These are phyloP conservation scores for Odontamblyopus rebecca DNA, from an alignment of 2,797 vertebrate genomes.

Conservation along the genomic window DNA sequence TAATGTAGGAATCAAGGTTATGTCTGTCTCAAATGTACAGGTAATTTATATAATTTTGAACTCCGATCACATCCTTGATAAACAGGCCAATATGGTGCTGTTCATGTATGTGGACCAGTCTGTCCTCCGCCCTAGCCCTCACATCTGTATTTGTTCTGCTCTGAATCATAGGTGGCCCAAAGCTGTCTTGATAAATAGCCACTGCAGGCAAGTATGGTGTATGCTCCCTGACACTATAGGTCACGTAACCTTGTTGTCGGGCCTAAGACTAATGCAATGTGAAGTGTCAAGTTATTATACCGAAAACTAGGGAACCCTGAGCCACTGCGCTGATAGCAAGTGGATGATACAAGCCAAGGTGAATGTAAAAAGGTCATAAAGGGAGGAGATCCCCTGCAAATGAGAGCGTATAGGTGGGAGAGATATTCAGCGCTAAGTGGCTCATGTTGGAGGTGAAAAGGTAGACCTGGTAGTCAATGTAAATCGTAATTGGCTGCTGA, in stretches of 20 bases:
- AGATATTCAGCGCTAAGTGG: constrained; percentile 68
- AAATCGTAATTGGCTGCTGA: constrained; percentile 73
- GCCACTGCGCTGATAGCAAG: constrained; percentile 71
- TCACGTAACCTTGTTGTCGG: constrained; percentile 83
- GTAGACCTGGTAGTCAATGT: constrained; percentile 59
- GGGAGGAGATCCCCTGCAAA: constrained; percentile 68
- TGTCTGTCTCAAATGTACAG: neutral
- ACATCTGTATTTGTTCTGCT: constrained; percentile 78
- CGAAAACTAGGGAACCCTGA: constrained; percentile 72
- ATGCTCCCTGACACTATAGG: constrained; percentile 83
- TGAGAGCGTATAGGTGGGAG: constrained; percentile 59
- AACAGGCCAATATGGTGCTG: constrained; percentile 28
- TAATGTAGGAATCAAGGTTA: neutral
- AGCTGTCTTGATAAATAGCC: constrained; percentile 85
- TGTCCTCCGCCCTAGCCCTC: constrained; percentile 65
- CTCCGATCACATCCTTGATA: constrained; percentile 17
- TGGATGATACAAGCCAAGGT: constrained; percentile 76
- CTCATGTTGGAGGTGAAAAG: constrained; percentile 65
- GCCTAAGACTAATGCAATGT: constrained; percentile 82
- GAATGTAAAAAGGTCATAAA: constrained; percentile 80
- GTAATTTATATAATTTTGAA: neutral
- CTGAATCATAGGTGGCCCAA: constrained; percentile 81
- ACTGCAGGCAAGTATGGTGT: constrained; percentile 77
- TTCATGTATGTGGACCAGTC: constrained; percentile 62
- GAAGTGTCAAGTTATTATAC: constrained; percentile 86